Base-by-base conservation (phyloP, 2,113 vertebrate species). In the Passer domesticus region DNA sequence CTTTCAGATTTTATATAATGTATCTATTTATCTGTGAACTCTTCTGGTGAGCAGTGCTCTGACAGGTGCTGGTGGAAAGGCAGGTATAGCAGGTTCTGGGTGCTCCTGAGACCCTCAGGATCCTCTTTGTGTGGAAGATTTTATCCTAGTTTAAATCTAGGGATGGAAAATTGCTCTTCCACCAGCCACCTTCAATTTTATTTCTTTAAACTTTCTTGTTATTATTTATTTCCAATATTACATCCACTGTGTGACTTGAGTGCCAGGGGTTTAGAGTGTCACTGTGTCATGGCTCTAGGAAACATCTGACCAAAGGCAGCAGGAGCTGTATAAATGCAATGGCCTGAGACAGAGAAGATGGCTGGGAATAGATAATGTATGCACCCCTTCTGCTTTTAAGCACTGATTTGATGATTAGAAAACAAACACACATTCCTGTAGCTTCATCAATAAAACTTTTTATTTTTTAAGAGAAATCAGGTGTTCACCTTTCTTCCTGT, bases 161-260 rank as follows among this genome's bases (percentile, higher is more conserved):
- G 15, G 9, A 21, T 28, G 13, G 41, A 80, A 87, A 83, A 11
- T 10, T 58, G 10, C 15, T 92, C 18, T 87, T 87, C 31, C 53
- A 73, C 41, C 8, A 62, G 6, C 10, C 13, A 33, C 14, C 10
- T 82, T 52, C 10, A 23, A 6, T 72, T 84, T 62, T 76, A 68
- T 91, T 85, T 75, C 31, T 83, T 19, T 28, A 43, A 37, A 33
- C 6, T 74, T 63, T 18, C 18, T 31, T 50, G 9, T 44, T 84
- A 8, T 14, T 87, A 9, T 72, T 44, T 56, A 1, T 82, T 82
- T 33, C 33, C 3, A 25, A 0, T 43, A 35, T 62, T 30, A 19
- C 17, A 53, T 30, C 23, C 2, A 1, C n/a, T 17, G 18, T 6
- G 27, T 35, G 22, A 35, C 23, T 76, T 3, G 0, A n/a, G 8